phyloP scores from a whole-genome alignment of 2,888 invertebrate species.

The Macrophya alboannulata region DNA sequence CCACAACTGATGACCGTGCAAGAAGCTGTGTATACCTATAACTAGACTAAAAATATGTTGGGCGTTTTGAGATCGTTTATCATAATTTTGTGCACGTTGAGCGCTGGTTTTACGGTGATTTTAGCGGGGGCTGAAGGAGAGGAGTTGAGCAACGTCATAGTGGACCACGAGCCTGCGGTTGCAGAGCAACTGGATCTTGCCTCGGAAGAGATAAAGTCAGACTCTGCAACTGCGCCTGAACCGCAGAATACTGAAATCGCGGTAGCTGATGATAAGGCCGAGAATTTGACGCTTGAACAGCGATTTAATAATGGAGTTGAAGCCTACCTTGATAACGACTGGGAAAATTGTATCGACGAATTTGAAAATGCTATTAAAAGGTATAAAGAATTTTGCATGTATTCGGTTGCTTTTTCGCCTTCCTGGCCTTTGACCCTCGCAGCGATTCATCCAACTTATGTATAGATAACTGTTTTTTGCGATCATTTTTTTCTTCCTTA shows the following conservation, averaged over 20 bases:
- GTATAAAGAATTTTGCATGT: conserved; percentile 68
- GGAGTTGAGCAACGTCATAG: conserved; percentile 30
- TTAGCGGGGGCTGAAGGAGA: background rate
- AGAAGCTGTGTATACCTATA: background rate
- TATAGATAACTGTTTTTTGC: background rate
- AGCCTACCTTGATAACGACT: conserved; percentile 87
- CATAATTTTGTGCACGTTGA: conserved; percentile 3
- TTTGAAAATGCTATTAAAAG: conserved; percentile 85
- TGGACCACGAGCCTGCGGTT: conserved; percentile 5
- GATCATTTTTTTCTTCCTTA: background rate
- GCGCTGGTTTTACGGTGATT: background rate
- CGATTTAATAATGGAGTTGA: conserved; percentile 81
- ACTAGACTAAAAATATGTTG: background rate
- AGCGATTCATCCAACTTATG: background rate
- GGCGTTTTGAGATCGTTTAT: conserved; percentile 8
- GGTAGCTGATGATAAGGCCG: background rate
- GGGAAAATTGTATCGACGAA: conserved; percentile 86
- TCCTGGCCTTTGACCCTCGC: background rate
- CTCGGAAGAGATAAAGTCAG: conserved; percentile 17
- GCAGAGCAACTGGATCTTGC: conserved; percentile 3
- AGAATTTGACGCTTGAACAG: conserved; percentile 63
- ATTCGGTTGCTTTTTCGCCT: background rate
- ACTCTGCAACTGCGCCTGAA: background rate
- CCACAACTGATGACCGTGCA: background rate
- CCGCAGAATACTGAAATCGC: conserved; percentile 18